These are phyloP conservation scores for Heterotis niloticus DNA, from an alignment of 2,113 vertebrate species.

Conservation along the genomic window DNA sequence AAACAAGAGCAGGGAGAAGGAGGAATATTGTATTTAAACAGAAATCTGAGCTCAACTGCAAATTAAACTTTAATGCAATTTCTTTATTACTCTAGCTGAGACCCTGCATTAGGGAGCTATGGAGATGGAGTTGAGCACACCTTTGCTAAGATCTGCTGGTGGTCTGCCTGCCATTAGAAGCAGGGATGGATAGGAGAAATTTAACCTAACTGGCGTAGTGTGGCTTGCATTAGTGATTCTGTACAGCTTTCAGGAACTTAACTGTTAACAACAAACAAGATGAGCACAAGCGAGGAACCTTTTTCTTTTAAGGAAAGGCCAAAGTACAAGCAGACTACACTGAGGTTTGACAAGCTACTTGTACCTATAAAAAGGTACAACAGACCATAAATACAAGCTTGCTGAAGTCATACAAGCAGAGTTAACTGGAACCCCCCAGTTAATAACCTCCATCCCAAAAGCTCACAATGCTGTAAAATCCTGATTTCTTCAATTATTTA, in stretches of 20 bases:
- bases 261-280: background rate
- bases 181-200: background rate
- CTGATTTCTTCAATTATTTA: too few species aligned
- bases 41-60: background rate
- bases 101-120: background rate
- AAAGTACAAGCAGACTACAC: too few species aligned
- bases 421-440: too few species aligned
- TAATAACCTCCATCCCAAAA: too few species aligned
- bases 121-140: background rate
- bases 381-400: too few species aligned
- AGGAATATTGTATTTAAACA: constrained; percentile 10
- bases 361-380: too few species aligned
- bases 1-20: background rate
- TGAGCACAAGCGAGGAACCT: too few species aligned
- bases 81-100: background rate
- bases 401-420: too few species aligned
- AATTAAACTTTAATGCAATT: constrained; percentile 19
- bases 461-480: too few species aligned
- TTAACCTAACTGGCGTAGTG: background rate
- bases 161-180: background rate
- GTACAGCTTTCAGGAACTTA: background rate
- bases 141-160: background rate
- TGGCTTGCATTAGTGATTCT: background rate
- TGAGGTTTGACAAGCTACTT: too few species aligned
- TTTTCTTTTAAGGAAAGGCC: too few species aligned